Conservation (phyloP, 1,140 invertebrate species). For the Drosophila bocqueti region DNA sequence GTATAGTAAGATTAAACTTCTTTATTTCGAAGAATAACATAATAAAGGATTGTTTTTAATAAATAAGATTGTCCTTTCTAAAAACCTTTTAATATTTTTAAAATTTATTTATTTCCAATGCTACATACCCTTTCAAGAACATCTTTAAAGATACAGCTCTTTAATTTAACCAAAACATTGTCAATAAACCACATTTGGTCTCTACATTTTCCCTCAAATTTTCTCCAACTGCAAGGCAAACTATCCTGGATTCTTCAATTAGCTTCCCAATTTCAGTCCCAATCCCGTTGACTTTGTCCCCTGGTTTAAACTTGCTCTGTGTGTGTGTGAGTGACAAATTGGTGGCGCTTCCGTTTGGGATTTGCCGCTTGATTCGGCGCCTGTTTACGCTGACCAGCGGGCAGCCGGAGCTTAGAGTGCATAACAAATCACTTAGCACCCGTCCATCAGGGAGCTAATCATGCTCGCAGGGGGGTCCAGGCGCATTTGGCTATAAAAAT, state of each 20-base stretch:
- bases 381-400: slow-evolving; percentile 61
- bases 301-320: slow-evolving; percentile 28
- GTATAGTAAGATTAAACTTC: too few relatives aligned
- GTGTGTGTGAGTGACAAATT: slow-evolving; percentile 54
- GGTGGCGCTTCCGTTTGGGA: slow-evolving; percentile 68
- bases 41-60: too few relatives aligned
- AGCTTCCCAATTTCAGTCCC: slow-evolving; percentile 6
- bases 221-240: slow-evolving; percentile 10
- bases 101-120: too few relatives aligned
- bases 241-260: slow-evolving; percentile 18
- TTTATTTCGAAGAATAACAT: too few relatives aligned
- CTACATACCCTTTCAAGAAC: not conserved
- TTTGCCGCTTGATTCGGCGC: slow-evolving; percentile 37
- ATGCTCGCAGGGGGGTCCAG: slow-evolving; percentile 32
- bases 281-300: slow-evolving; percentile 14
- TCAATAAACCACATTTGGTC: not conserved
- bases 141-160: not conserved
- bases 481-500: slow-evolving; percentile 69
- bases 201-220: not conserved
- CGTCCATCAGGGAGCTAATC: slow-evolving; percentile 74
- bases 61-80: not conserved
- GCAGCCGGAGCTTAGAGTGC: slow-evolving; percentile 50
- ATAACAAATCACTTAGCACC: slow-evolving; percentile 80
- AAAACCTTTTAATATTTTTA: not conserved
- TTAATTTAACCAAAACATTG: not conserved